Percentiles rank a stretch among this genome's conserved stretches.
Conservation (phyloP, 2,888 invertebrate genomes). For the Romanomermis culicivorax region DNA sequence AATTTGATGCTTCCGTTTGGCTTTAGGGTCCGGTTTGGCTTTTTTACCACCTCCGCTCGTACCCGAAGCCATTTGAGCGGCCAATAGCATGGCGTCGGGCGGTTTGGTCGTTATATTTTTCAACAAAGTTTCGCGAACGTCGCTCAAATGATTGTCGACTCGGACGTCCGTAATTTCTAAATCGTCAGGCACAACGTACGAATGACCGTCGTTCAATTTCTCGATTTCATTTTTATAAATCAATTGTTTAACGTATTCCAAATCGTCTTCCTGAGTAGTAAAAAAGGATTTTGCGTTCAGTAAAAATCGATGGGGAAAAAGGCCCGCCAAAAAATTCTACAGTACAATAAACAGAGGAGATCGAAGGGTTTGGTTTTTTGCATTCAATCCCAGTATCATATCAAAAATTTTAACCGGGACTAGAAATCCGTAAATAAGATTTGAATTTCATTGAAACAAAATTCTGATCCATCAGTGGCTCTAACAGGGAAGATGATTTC, state of each 20-base stretch:
- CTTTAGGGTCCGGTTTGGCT: not conserved
- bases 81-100: not conserved
- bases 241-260: not conserved
- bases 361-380: too few species aligned
- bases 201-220: not conserved
- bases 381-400: too few species aligned
- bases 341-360: too few species aligned
- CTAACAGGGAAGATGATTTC: too few species aligned
- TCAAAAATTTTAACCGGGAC: too few species aligned
- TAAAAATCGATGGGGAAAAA: not conserved
- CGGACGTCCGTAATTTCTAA: not conserved
- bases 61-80: not conserved
- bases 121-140: not conserved
- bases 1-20: constrained; percentile 5
- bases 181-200: not conserved
- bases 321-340: not conserved
- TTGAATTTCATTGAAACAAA: too few species aligned
- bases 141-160: constrained; percentile 1
- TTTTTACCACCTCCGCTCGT: not conserved
- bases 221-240: not conserved
- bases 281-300: too few species aligned
- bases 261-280: not conserved
- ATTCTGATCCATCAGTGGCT: too few species aligned
- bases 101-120: not conserved
- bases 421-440: too few species aligned